Base-by-base conservation (phyloP, 2,888 invertebrate species). In the Mythimna albipuncta region DNA sequence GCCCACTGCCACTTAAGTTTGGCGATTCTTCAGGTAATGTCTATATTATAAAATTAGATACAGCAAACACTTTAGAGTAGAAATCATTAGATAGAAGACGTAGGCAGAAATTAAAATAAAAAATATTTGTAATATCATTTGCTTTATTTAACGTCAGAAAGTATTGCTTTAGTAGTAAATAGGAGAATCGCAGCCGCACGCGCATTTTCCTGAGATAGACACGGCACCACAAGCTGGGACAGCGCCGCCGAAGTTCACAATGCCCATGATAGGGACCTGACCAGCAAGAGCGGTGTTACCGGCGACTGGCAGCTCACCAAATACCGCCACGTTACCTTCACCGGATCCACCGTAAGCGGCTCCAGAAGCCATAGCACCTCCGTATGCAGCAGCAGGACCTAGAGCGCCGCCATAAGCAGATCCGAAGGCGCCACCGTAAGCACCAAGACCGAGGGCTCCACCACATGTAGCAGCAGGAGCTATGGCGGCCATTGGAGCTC, bases 231-330 rank as follows among this genome's bases (percentile, higher is more conserved):
- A 59, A 73, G 81, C 78, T 3, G 74, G 50, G 6, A 81, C 75
- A 9, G 57, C n/a, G 5, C 81, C 83, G 0, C 63, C 32, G 62
- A 82, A 71, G 5, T 44, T 44, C 4, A 83, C 79, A 54, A 70
- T 58, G 3, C 82, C 84, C 47, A 64, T 55, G 65, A 83, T 76
- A 6, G 83, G 83, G 4, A 84, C 85, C 38, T 79, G 67, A 64
- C 75, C 78, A 44, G 71, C 69, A 54, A 79, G 65, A 9, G 66
- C 79, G 4, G 89, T 87, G 38, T 71, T 80, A 66, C 90, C 91
- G 44, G 59, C 57, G 13, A 85, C 77, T 21, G 72, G 82, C 57
- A 52, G n/a, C 9, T 52, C 50, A n/a, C 50, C 50, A 19, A 9
- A n/a, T 0, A 52, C 50, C 2, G 50, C 84, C 57, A 84, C 74